phyloP scores from a whole-genome alignment of 2,113 vertebrate species.

The Eulemur macaco region DNA sequence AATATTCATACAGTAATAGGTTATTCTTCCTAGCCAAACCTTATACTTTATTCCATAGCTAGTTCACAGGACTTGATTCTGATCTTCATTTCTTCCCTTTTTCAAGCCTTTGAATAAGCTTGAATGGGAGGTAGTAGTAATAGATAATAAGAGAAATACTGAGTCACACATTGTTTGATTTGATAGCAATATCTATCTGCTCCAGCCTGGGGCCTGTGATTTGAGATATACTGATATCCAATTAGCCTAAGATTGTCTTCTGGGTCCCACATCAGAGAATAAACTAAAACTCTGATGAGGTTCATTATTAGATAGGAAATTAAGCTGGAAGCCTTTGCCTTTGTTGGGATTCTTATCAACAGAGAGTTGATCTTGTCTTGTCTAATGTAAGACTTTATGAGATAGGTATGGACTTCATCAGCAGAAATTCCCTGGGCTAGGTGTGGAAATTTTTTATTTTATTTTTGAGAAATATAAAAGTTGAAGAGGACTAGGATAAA shows the following conservation, averaged over 20 bases:
- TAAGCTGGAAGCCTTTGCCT: not conserved
- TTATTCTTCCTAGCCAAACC: not conserved
- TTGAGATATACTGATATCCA: not conserved
- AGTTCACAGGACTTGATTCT: not conserved
- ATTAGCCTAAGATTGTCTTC: not conserved
- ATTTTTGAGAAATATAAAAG: constrained; percentile 53
- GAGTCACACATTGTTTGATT: not conserved
- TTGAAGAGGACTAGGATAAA: constrained; percentile 37
- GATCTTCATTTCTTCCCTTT: not conserved
- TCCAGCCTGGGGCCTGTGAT: not conserved
- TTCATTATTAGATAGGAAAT: constrained; percentile 51
- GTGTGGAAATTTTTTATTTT: constrained; percentile 44
- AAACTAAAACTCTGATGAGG: not conserved
- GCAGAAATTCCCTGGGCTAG: not conserved
- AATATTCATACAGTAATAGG: not conserved
- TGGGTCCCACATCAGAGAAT: not conserved
- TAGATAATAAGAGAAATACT: not conserved
- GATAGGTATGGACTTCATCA: not conserved
- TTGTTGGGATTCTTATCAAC: constrained; percentile 3
- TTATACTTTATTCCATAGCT: not conserved
- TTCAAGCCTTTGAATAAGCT: not conserved
- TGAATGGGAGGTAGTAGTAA: not conserved
- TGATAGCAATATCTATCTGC: not conserved
- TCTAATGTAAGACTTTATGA: not conserved
- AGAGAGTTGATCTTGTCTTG: constrained; percentile 29